Base-by-base conservation (phyloP, 92 coral and sea anemone species). In the Porites lobata region DNA sequence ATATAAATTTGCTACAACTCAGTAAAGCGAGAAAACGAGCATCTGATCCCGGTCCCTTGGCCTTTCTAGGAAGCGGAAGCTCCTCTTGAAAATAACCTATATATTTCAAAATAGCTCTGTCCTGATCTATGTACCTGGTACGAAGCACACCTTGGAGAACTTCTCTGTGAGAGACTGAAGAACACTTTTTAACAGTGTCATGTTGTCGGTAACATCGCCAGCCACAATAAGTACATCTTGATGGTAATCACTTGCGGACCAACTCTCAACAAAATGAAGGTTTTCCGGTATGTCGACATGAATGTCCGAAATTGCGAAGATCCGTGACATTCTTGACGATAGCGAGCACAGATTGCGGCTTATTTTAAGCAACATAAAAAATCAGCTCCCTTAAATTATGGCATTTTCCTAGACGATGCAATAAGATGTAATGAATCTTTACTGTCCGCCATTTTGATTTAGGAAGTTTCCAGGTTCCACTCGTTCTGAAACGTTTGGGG, bases 301-400 rank as follows among this genome's bases (percentile, higher is more conserved):
- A n/a, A 94, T 83, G 73, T 94, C 97, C 1, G 97, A 94, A 81
- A 94, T 87, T 51, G 97, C 94, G 58, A 94, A 94, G 26, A 94
- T 90, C 9, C 92, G 87, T 77, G 93, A 68, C 97, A 94, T 94
- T 51, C 20, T 83, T 53, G 77, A 61, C 61, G 87, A 17, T 38
- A 64, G 66, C 3, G 83, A 85, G 13, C 20, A 24, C 1, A 85
- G 18, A 52, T 2, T 8, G 2, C 59, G 65, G 18, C 76, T 24
- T 24, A 6, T 2, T 13, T 2, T 67, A 5, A 19, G 26, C 9
- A 29, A 18, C 89, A 85, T 85, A 26, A 1, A 82, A 22, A 65
- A 82, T 17, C 67, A 19, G 56, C 43, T 8, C 65, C 15, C 50
- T 21, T 47, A 21, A 20, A 50, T 24, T 51, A 32, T 70, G 54